These are phyloP conservation scores for Sabellastarte sp. DNA, from an alignment of 2,888 invertebrate genomes.

Conservation along the genomic window DNA sequence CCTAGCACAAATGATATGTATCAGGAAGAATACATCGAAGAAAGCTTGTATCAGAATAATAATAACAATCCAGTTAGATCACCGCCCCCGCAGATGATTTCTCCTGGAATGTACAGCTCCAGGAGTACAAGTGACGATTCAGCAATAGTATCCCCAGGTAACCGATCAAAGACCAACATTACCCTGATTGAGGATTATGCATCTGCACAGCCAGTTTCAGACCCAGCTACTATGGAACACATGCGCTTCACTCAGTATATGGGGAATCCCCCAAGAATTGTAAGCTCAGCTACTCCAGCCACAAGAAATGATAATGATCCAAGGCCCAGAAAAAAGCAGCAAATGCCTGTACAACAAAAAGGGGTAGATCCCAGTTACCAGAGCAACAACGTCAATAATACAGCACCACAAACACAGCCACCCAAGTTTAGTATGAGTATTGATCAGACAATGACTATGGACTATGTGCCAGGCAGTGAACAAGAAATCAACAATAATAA, in stretches of 20 bases:
- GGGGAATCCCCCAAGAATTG: background rate
- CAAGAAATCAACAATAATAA: background rate
- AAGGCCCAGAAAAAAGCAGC: background rate
- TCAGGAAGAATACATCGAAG: background rate
- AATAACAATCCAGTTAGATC: no score
- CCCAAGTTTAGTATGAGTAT: slow-evolving; percentile 25
- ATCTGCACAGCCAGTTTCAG: background rate
- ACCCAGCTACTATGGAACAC: background rate
- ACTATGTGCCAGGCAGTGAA: slow-evolving; percentile 16
- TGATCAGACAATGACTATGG: slow-evolving; percentile 32
- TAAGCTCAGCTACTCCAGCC: background rate
- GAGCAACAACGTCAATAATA: background rate
- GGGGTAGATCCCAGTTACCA: background rate
- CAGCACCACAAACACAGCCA: no score
- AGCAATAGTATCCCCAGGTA: background rate
- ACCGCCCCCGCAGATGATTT: background rate
- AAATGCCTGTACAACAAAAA: background rate
- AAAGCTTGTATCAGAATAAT: background rate
- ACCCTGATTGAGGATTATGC: background rate
- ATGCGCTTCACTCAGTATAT: background rate
- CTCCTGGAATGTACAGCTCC: background rate
- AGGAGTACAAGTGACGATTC: background rate
- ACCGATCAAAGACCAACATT: background rate
- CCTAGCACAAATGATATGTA: background rate
- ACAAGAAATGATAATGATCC: background rate